Evolutionary conservation across 2,797 vertebrate genomes (phyloP).

Genomic region (Intellagama lesueurii): DNA sequence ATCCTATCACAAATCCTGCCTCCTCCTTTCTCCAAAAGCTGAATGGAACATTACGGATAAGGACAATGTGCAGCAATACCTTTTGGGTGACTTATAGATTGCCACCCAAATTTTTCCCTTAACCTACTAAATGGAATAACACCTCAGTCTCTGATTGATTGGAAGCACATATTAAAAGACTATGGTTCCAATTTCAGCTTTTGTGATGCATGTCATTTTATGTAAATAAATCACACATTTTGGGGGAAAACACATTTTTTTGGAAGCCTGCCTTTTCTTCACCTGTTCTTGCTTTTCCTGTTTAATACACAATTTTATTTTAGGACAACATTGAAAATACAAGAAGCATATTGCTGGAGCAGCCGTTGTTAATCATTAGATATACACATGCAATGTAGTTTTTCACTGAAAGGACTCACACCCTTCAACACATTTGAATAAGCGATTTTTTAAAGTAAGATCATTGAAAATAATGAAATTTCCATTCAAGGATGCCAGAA

Average conservation of each 20-base stretch:
- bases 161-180: neutral
- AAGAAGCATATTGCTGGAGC: neutral
- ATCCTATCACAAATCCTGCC: neutral
- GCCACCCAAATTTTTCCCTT: neutral
- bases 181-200: neutral
- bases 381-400: neutral
- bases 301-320: neutral
- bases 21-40: neutral
- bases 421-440: constrained; percentile 33
- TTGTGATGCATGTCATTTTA: neutral
- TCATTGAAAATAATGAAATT: constrained; percentile 45
- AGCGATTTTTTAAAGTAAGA: constrained; percentile 40
- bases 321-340: neutral
- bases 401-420: constrained; percentile 16
- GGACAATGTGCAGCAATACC: too few species aligned
- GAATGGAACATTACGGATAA: too few species aligned
- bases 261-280: neutral
- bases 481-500: constrained; percentile 59
- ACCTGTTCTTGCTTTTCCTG: too few species aligned
- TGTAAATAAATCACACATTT: neutral
- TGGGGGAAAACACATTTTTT: neutral
- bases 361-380: neutral
- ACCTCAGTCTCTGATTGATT: neutral
- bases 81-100: neutral
- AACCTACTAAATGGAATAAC: neutral